Base-by-base conservation (phyloP, 2,113 vertebrate species). In the Larimichthys polyactis region DNA sequence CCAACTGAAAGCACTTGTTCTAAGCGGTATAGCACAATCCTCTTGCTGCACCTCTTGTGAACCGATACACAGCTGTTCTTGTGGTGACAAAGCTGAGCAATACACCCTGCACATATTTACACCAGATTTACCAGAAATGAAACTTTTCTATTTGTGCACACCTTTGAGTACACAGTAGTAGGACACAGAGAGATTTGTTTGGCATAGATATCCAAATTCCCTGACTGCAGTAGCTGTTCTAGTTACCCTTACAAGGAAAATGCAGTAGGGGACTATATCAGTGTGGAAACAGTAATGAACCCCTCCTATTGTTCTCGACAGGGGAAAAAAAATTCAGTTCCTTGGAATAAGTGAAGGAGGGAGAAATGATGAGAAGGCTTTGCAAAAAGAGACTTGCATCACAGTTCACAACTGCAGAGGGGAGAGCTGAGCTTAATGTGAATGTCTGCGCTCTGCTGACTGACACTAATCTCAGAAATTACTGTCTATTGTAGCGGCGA, bases 341-440 rank as follows among this genome's bases (percentile, higher is more conserved):
- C 32, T n/a, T 27, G 11, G 4, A 70, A 76, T n/a, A 22, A 52
- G 11, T 4, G 15, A 54, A 64, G 69, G 84, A 71, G 75, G 82
- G 44, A 55, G 3, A 40, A 58, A 68, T 32, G 0, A 14, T 48
- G 24, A 71, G 36, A 40, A 40, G 36, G 36, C 36, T 40, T 40
- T 40, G 36, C 36, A 24, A 16, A 55, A 4, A 40, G 7, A 54
- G 52, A 48, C 19, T 65, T 81, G 68, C 29, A 52, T 73, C 59
- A 71, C 19, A 59, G n/a, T 81, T 49, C 11, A 43, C 10, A 16
- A 17, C 64, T 44, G 67, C 3, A 1, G 19, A 44, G 14, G 9
- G n/a, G 49, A 24, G 43, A 15, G 49, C 52, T 54, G 4, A 46
- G 58, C 63, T 80, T 22, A 6, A 10, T 20, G 15, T 0, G 3